phyloP scores from a whole-genome alignment of 2,797 vertebrate genomes.

The Acanthurus leucopareius region DNA sequence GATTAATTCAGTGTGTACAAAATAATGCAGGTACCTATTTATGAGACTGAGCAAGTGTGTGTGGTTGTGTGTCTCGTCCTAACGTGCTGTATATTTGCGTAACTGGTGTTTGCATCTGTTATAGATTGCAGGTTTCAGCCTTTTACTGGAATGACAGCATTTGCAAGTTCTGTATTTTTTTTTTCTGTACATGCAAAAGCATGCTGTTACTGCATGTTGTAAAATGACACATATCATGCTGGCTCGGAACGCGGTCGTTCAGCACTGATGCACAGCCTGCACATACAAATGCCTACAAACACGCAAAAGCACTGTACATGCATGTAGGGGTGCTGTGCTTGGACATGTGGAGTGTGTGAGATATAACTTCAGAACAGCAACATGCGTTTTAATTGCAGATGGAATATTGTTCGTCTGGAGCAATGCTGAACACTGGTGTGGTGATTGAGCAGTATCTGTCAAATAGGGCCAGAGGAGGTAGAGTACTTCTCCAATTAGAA shows the following conservation, averaged over 20 bases:
- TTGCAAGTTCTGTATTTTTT: constrained; percentile 37
- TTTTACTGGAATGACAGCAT: constrained; percentile 54
- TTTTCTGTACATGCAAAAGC: constrained; percentile 33
- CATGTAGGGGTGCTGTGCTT: constrained; percentile 9
- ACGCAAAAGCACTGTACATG: constrained; percentile 12
- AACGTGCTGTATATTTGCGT: constrained; percentile 50
- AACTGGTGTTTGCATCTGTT: constrained; percentile 72
- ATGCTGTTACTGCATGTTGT: constrained; percentile 24
- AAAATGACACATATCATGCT: constrained; percentile 35
- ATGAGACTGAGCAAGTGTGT: constrained; percentile 56
- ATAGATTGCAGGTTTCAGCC: constrained; percentile 64
- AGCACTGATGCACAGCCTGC: constrained; percentile 28
- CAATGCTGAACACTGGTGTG: constrained; percentile 41
- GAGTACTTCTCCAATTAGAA: constrained; percentile 82
- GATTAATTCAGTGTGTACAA: constrained; percentile 83
- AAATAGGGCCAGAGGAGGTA: constrained; percentile 69
- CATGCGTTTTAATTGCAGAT: constrained; percentile 32
- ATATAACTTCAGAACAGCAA: constrained; percentile 35
- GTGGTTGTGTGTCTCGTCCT: constrained; percentile 51
- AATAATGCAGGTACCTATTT: constrained; percentile 71
- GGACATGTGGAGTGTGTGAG: constrained; percentile 11
- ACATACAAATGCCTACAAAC: constrained; percentile 1
- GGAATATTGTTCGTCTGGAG: constrained; percentile 44
- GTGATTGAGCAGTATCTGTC: constrained; percentile 80
- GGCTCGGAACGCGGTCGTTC: constrained; percentile 5